These are phyloP conservation scores for Mya arenaria DNA, from an alignment of 1,140 invertebrate species.

Conservation along the genomic window DNA sequence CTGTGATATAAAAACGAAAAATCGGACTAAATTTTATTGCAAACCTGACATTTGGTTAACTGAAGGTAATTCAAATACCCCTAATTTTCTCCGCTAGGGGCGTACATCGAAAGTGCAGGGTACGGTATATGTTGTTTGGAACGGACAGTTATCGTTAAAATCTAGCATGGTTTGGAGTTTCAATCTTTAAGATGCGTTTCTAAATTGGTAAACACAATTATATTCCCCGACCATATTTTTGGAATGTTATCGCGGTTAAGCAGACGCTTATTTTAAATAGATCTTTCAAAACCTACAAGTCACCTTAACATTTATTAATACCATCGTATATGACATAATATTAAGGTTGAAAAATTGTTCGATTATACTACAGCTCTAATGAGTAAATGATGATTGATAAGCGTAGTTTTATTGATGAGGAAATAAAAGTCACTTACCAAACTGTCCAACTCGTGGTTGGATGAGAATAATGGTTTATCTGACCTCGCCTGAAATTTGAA, in stretches of 20 bases:
- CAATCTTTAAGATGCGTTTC: constrained; percentile 38
- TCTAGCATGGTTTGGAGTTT: constrained; percentile 48
- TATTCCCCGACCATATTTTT: constrained; percentile 33
- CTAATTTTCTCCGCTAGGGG: constrained; percentile 56
- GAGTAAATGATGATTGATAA: background rate
- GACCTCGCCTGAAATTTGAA: constrained; percentile 77
- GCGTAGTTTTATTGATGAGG: background rate
- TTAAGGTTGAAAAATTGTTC: too few relatives aligned
- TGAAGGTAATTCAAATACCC: constrained; percentile 47
- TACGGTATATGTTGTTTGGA: constrained; percentile 33
- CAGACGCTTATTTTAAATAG: constrained; percentile 39
- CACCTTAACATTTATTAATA: too few relatives aligned
- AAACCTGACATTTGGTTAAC: constrained; percentile 43
- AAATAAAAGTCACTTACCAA: constrained; percentile 75
- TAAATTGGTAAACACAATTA: constrained; percentile 11
- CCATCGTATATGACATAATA: too few relatives aligned
- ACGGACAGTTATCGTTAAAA: constrained; percentile 51
- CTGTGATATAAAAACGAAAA: constrained; percentile 40
- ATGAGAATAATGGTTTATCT: constrained; percentile 80
- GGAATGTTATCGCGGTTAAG: constrained; percentile 46
- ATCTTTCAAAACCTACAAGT: background rate
- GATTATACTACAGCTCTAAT: too few relatives aligned
- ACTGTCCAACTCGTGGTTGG: constrained; percentile 81
- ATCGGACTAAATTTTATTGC: constrained; percentile 45
- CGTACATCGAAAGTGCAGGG: constrained; percentile 36